phyloP scores from a whole-genome alignment of 2,797 vertebrate species.

The Megalops cyprinoides region DNA sequence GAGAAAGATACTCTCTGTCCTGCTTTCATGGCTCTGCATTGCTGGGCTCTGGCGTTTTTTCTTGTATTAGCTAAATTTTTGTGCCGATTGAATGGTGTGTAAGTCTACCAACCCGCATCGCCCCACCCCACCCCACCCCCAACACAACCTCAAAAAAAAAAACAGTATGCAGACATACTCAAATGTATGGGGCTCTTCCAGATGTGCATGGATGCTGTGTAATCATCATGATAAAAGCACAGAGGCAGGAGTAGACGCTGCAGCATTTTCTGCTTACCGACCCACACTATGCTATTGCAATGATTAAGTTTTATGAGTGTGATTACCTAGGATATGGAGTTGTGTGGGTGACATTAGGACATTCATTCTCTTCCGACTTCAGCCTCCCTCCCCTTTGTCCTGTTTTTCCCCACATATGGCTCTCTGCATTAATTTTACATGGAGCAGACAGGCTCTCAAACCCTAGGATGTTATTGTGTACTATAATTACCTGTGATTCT shows the following conservation, averaged over 20 bases:
- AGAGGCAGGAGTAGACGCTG: not conserved
- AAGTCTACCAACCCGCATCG: not conserved
- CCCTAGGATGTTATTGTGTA: constrained; percentile 3
- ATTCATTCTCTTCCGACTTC: constrained; percentile 16
- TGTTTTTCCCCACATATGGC: not conserved
- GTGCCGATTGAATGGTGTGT: not conserved
- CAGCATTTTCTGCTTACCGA: not conserved
- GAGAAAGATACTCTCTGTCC: not conserved
- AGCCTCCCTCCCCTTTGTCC: not conserved
- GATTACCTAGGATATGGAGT: constrained; percentile 18
- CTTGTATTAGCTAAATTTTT: not conserved
- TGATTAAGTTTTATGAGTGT: constrained; percentile 34
- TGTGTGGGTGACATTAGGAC: constrained; percentile 14
- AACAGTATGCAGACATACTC: not conserved
- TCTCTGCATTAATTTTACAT: not conserved
- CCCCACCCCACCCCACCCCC: not conserved
- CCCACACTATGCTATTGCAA: constrained; percentile 13
- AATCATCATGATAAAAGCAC: not conserved
- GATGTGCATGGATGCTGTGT: not conserved
- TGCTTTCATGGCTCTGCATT: not conserved
- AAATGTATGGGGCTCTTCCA: not conserved
- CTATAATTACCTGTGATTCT: constrained; percentile 20
- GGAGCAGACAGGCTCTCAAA: not conserved
- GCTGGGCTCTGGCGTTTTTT: not conserved
- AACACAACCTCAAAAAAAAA: too few relatives aligned